A percentile compares a stretch with the other conserved stretches of the same genome.
phyloP scores from a whole-genome alignment of 1,140 invertebrate species.

The Pseudomyrmex gracilis region DNA sequence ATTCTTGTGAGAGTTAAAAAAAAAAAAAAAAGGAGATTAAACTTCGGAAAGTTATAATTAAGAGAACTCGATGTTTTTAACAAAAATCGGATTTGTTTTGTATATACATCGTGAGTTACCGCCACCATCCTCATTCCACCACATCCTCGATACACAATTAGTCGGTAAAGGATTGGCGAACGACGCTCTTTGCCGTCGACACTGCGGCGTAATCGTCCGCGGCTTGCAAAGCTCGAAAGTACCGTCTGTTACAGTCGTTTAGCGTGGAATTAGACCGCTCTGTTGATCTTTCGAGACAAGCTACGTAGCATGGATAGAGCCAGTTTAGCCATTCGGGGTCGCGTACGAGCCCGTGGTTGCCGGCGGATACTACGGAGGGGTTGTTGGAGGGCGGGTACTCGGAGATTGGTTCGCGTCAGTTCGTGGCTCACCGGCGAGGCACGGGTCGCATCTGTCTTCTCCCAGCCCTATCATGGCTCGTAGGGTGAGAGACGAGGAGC shows the following conservation, averaged over 20 bases:
- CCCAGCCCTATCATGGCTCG: slow-evolving; percentile 62
- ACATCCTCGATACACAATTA: slow-evolving; percentile 46
- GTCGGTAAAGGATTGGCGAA: slow-evolving; percentile 22
- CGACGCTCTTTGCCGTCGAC: slow-evolving; percentile 16
- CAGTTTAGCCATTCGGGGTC: slow-evolving; percentile 68
- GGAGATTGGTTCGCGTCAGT: slow-evolving; percentile 79
- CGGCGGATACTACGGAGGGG: slow-evolving; percentile 41
- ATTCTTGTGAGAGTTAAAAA: not conserved
- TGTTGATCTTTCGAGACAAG: slow-evolving; percentile 60
- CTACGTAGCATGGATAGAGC: slow-evolving; percentile 58
- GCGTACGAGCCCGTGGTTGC: slow-evolving; percentile 36
- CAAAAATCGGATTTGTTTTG: not conserved
- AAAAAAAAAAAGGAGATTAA: not conserved
- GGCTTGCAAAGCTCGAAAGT: slow-evolving; percentile 61
- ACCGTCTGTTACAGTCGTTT: slow-evolving; percentile 61
- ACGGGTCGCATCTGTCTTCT: slow-evolving; percentile 81
- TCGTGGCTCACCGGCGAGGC: slow-evolving; percentile 78
- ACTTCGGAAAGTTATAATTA: not conserved
- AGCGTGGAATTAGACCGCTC: slow-evolving; percentile 64
- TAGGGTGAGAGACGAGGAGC: slow-evolving; percentile 31
- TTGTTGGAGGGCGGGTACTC: slow-evolving; percentile 51
- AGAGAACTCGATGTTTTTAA: not conserved
- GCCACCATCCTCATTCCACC: not conserved
- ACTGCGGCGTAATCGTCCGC: slow-evolving; percentile 47
- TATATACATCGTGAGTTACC: not conserved